phyloP scores from a whole-genome alignment of 2,797 vertebrate species.

The Lateolabrax maculatus region DNA sequence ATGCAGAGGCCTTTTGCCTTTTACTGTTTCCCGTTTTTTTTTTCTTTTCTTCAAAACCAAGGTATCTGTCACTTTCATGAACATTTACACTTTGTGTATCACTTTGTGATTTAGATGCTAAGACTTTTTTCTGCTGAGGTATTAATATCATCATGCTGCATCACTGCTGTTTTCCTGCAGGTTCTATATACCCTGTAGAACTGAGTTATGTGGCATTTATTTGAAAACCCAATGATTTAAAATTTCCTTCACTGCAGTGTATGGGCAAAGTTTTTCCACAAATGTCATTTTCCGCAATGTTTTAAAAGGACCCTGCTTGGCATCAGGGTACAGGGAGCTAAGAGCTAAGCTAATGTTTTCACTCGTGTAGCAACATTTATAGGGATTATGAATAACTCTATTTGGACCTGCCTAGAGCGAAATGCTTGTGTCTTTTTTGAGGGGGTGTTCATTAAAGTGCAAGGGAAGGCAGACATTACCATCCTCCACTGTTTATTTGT shows the following conservation, averaged over 20 bases:
- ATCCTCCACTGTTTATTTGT: slow-evolving; percentile 29
- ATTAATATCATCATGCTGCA: slow-evolving; percentile 49
- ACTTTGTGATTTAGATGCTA: slow-evolving; percentile 53
- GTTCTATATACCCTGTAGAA: slow-evolving; percentile 43
- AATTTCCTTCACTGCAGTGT: slow-evolving; percentile 58
- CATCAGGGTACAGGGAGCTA: slow-evolving; percentile 30
- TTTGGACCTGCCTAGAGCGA: slow-evolving; percentile 24
- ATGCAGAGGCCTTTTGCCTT: neutral
- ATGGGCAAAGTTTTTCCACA: slow-evolving; percentile 65
- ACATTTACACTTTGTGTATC: slow-evolving; percentile 42
- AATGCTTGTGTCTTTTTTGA: slow-evolving; percentile 25
- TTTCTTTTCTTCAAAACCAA: neutral
- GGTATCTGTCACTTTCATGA: slow-evolving; percentile 23
- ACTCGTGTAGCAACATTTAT: slow-evolving; percentile 51
- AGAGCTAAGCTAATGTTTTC: slow-evolving; percentile 50
- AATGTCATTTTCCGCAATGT: slow-evolving; percentile 57
- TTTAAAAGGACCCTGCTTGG: slow-evolving; percentile 49
- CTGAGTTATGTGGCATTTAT: slow-evolving; percentile 78
- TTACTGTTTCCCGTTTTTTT: slow-evolving; percentile 17
- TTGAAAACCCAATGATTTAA: slow-evolving; percentile 76
- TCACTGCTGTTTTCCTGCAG: slow-evolving; percentile 49
- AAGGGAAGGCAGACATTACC: slow-evolving; percentile 1
- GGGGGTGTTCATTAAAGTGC: slow-evolving; percentile 17
- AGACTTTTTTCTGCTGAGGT: slow-evolving; percentile 30
- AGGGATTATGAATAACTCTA: slow-evolving; percentile 31